phyloP scores from a whole-genome alignment of 2,113 vertebrate species.

The Abramis brama region DNA sequence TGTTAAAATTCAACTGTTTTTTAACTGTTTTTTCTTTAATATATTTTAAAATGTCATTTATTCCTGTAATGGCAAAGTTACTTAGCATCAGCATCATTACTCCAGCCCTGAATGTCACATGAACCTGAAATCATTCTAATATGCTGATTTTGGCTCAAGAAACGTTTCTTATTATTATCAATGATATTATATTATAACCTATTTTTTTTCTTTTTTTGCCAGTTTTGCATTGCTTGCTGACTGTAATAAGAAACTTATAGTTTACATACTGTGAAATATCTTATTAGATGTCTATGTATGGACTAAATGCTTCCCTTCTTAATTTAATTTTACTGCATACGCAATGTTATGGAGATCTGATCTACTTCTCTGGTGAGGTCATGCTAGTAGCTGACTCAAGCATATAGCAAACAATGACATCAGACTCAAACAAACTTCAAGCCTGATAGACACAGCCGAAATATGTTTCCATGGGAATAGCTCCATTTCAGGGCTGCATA shows the following conservation, averaged over 20 bases:
- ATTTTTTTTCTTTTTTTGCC: neutral
- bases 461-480: conserved; percentile 33
- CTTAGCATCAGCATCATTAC: no score
- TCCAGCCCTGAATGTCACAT: no score
- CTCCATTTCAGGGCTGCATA: conserved; percentile 33
- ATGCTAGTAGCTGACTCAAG: conserved; percentile 50
- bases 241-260: neutral
- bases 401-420: conserved; percentile 48
- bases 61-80: no score
- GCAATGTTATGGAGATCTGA: conserved; percentile 56
- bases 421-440: conserved; percentile 48
- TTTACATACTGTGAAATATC: neutral
- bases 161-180: neutral
- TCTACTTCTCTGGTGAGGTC: conserved; percentile 43
- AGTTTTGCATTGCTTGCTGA: neutral
- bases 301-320: neutral
- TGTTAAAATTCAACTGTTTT: no score
- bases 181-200: neutral
- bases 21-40: no score
- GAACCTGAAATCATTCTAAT: no score
- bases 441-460: conserved; percentile 50
- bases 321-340: conserved; percentile 53
- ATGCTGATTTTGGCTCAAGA: no score
- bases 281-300: neutral
- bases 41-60: no score